phyloP scores from a whole-genome alignment of 23 tunicate species.

The Trididemnum clinides region DNA sequence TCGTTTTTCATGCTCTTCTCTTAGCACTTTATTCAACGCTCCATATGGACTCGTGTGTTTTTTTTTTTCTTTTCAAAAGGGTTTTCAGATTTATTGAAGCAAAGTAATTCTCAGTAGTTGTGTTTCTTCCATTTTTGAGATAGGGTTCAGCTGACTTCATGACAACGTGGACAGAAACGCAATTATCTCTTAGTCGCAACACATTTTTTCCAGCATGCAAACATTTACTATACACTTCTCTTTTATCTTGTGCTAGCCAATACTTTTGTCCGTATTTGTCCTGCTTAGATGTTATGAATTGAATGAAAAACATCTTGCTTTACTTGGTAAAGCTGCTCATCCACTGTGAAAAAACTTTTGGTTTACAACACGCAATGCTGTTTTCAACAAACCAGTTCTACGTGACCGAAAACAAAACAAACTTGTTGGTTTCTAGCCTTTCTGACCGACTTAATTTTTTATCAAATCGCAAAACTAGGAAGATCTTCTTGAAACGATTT shows the following conservation, averaged over 20 bases:
- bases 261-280: neutral
- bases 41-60: neutral
- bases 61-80: constrained; percentile 6
- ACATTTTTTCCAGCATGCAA: neutral
- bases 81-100: neutral
- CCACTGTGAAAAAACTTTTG: neutral
- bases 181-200: neutral
- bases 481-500: constrained; percentile 15
- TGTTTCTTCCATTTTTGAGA: neutral
- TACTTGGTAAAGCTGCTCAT: constrained; percentile 13
- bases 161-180: neutral
- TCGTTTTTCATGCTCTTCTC: neutral
- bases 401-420: constrained; percentile 3
- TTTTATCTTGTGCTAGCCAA: neutral
- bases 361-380: constrained; percentile 1
- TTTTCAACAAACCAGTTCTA: constrained; percentile 7
- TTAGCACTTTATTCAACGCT: neutral
- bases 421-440: constrained; percentile 2
- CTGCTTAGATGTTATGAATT: neutral
- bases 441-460: neutral
- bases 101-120: neutral
- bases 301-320: neutral
- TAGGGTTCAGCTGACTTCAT: constrained; percentile 6
- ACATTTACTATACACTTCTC: neutral
- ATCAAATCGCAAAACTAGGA: neutral